Percentiles rank a stretch among this genome's conserved stretches.
Conservation (phyloP, 2,888 invertebrate species). For the Orthonychiurus folsomi region DNA sequence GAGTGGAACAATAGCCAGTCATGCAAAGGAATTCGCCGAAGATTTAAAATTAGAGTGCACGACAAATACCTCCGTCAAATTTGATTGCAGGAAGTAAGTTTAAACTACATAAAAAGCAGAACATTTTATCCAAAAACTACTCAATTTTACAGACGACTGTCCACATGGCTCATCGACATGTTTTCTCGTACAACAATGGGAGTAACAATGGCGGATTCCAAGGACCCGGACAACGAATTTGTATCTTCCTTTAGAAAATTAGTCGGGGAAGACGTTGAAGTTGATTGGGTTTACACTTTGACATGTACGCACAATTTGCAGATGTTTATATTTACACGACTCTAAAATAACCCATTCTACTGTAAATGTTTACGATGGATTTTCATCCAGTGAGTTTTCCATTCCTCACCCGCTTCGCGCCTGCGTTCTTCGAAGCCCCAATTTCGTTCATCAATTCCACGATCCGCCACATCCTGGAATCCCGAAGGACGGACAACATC, state of each 20-base stretch:
- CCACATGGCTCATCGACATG: conserved; percentile 33
- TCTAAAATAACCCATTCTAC: neutral
- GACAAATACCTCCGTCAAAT: neutral
- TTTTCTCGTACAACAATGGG: conserved; percentile 28
- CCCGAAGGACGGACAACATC: conserved; percentile 13
- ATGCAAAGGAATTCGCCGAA: conserved; percentile 26
- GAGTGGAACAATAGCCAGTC: conserved; percentile 23
- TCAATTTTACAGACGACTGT: conserved; percentile 25
- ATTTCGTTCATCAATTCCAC: conserved; percentile 25
- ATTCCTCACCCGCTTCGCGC: conserved; percentile 24
- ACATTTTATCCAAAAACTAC: no score
- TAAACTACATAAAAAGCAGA: no score
- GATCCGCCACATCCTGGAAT: conserved; percentile 22
- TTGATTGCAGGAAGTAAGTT: neutral
- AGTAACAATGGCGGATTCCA: conserved; percentile 23
- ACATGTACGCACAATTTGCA: conserved; percentile 21
- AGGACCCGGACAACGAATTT: conserved; percentile 33
- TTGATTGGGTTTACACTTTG: conserved; percentile 22
- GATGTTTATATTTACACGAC: neutral
- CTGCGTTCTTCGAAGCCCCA: conserved; percentile 21
- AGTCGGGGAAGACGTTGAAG: conserved; percentile 25
- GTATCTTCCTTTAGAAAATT: conserved; percentile 25
- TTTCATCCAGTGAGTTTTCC: conserved; percentile 30
- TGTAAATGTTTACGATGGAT: neutral
- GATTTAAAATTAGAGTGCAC: conserved; percentile 17